Percentiles rank a stretch among this genome's conserved stretches.
These are phyloP conservation scores for Agrochola circellaris DNA, from an alignment of 2,888 invertebrate genomes.

Conservation along the genomic window DNA sequence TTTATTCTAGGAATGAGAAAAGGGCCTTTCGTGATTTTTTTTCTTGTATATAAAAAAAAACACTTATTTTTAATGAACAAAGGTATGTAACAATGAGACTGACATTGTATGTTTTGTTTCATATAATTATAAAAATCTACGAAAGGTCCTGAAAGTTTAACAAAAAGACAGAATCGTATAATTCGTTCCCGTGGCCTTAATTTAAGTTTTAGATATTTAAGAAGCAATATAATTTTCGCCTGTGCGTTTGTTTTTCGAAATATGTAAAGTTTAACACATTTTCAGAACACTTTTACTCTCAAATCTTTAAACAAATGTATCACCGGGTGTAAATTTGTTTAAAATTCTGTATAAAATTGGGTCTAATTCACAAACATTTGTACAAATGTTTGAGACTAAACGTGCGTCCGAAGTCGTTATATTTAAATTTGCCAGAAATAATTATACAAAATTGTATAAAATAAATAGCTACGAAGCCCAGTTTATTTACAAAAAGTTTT, in stretches of 20 bases:
- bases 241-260: constrained; percentile 78
- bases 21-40: constrained; percentile 54
- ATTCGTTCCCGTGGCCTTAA: constrained; percentile 75
- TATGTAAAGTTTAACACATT: constrained; percentile 68
- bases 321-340: constrained; percentile 50
- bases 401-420: constrained; percentile 28
- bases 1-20: constrained; percentile 65
- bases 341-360: constrained; percentile 60
- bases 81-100: constrained; percentile 18
- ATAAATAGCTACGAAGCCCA: constrained; percentile 71
- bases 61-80: constrained; percentile 14
- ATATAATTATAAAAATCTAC: constrained; percentile 50
- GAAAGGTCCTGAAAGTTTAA: constrained; percentile 59
- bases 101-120: constrained; percentile 28
- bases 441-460: constrained; percentile 53
- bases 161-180: constrained; percentile 59
- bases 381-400: constrained; percentile 53
- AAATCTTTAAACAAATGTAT: constrained; percentile 52
- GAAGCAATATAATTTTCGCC: constrained; percentile 63
- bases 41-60: constrained; percentile 7
- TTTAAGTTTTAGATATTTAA: constrained; percentile 67
- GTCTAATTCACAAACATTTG: constrained; percentile 45
- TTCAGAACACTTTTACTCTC: constrained; percentile 34
- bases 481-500: constrained; percentile 64
- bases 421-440: constrained; percentile 60